Evolutionary conservation across 2,888 invertebrate species (phyloP), one percentile per base, ranked within the genome.

Genomic region (Leucania comma): DNA sequence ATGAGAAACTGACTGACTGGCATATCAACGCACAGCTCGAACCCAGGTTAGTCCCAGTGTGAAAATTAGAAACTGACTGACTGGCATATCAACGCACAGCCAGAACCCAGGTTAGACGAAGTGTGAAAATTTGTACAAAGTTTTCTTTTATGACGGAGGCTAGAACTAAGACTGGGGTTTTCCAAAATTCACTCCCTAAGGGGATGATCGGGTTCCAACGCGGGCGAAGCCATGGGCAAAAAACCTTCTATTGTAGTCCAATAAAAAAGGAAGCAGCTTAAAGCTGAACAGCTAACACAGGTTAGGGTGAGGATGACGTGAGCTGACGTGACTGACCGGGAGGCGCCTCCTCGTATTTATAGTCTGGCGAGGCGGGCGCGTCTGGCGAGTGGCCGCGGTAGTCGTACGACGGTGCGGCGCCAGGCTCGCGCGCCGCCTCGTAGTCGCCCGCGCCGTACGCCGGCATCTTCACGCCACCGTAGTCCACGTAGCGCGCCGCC

Each of bases 391-490:
- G 92, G 9, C 90, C 92, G 53, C 83, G 88, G 75, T 94, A 93
- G 65, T 93, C 93, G 10, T 91, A 91, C 8, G 61, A 70, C n/a
- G 72, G 79, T 68, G 69, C 81, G 26, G 56, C 58, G 51, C 82
- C 88, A 9, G 73, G 84, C 0, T 86, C 88, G 22, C 73, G 84
- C 2, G 77, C 82, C 17, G 75, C 81, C 20, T 91, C 91, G 75
- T 93, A 92, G 29, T 90, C 91, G 60, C 81, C 85, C 35, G 74
- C 86, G 51, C 82, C 92, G 81, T 95, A 95, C 65, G 89, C 90
- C 12, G 95, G 95, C 94, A 94, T 92, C 67, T 88, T 89, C 22
- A 84, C 91, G 48, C 89, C 92, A 10, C 89, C 87, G 85, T 94
- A 94, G 76, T 94, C 94, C 3, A 83, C 87, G 84, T 92, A 92